A percentile compares a stretch with the other conserved stretches of the same genome.
Evolutionary conservation across 2,888 invertebrate genomes (phyloP).

Genomic region (Silvanus unidentatus): DNA sequence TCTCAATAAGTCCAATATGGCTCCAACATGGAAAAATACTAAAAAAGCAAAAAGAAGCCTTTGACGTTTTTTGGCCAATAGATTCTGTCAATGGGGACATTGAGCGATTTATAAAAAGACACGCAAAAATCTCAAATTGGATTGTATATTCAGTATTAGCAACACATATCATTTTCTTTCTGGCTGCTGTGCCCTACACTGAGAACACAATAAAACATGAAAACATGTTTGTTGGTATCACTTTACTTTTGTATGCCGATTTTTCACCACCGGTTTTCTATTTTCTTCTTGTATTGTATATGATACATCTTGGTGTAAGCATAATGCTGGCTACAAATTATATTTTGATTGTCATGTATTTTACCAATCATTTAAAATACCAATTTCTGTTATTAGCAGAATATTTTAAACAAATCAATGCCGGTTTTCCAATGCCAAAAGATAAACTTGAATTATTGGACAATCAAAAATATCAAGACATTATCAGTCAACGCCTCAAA

Average conservation of each 20-base stretch:
- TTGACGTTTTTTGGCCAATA: not conserved
- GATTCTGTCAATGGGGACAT: not conserved
- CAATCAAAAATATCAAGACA: not conserved
- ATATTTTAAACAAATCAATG: not conserved
- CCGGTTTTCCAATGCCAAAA: not conserved
- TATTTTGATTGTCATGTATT: not conserved
- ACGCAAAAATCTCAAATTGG: too few species aligned
- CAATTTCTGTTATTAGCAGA: not conserved
- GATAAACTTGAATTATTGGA: not conserved
- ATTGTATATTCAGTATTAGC: too few species aligned
- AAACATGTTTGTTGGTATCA: not conserved
- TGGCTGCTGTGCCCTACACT: not conserved
- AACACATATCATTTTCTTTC: too few species aligned
- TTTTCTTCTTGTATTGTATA: not conserved
- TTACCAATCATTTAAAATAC: not conserved
- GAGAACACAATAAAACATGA: not conserved
- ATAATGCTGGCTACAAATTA: not conserved
- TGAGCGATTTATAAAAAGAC: not conserved
- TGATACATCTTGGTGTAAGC: not conserved
- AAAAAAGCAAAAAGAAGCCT: not conserved
- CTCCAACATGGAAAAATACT: not conserved
- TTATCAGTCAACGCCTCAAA: not conserved
- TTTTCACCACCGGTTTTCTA: not conserved
- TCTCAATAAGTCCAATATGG: not conserved
- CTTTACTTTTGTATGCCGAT: not conserved